Evolutionary conservation across 2,888 invertebrate species (phyloP), one percentile per base, ranked within the genome.

Genomic region (Spisula subtruncata): DNA sequence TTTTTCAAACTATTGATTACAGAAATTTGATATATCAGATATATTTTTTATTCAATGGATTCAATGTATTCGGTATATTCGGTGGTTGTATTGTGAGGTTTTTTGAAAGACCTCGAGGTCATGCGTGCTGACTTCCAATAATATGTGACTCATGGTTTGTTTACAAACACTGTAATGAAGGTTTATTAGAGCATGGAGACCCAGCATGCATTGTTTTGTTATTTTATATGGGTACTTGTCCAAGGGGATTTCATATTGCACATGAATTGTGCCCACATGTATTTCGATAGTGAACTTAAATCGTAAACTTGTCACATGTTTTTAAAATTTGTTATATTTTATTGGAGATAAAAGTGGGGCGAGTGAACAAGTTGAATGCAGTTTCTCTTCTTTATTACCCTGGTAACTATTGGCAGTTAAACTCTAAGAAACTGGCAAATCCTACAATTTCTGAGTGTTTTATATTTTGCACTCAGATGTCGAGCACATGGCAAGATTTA

Each of bases 1-100:
- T 75, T 35, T 32, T 75, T n/a, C 25, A 35, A 75, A 75, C 35
- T 32, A 75, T 75, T 32, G 75, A 75, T 75, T 75, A 32, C 32
- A n/a, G 71, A 12, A 71, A 75, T 25, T 2, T 32, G 35, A 75
- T 41, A 41, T n/a, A n/a, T n/a, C n/a, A 8, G 41, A 41, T 41
- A 14, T 14, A 16, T 14, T 75, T 16, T 35, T 14, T 75, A 25
- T 75, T 75, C 75, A 75, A 12, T 71, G 32, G 6, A 75, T 4
- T 14, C n/a, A 75, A 5, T 75, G 16, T 75, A n/a, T n/a, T n/a
- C n/a, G n/a, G n/a, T n/a, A n/a, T n/a, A n/a, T n/a, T n/a, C n/a
- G n/a, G n/a, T n/a, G n/a, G n/a, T n/a, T n/a, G n/a, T n/a, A 75
- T 14, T 32, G 6, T 32, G 35, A 75, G 32, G 25, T 32, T 32